Evolutionary conservation across 1,140 invertebrate species (phyloP).

Genomic region (Drosophila lowei): DNA sequence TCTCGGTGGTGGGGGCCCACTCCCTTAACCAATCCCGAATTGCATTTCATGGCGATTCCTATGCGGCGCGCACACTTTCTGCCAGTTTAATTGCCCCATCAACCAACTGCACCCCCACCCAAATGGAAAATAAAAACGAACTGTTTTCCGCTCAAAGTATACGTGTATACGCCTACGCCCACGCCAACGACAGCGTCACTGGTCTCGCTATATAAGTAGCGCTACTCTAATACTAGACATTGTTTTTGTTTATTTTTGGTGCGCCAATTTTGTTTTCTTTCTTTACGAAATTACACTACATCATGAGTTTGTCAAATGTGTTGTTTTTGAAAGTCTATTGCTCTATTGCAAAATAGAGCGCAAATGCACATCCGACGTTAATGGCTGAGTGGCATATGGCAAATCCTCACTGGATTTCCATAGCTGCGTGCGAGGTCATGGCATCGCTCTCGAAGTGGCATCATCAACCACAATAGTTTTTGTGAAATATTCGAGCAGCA

Average conservation of each 20-base stretch:
- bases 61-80: constrained; percentile 41
- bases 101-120: constrained; percentile 36
- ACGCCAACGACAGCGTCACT: background rate
- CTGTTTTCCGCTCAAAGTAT: constrained; percentile 40
- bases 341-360: constrained; percentile 8
- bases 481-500: constrained; percentile 11
- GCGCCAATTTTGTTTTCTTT: constrained; percentile 66
- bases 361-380: background rate
- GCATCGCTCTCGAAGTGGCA: constrained; percentile 50
- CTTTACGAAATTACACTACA: constrained; percentile 68
- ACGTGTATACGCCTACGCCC: background rate
- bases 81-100: constrained; percentile 53
- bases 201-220: constrained; percentile 45
- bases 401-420: constrained; percentile 42
- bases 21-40: constrained; percentile 19
- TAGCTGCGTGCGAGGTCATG: constrained; percentile 60
- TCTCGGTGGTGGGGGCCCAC: background rate
- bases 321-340: constrained; percentile 15
- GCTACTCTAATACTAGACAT: constrained; percentile 50
- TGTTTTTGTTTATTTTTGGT: constrained; percentile 71
- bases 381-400: constrained; percentile 48
- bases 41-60: constrained; percentile 40
- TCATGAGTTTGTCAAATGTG: constrained; percentile 75
- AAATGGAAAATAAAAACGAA: constrained; percentile 39
- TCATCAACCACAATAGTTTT: constrained; percentile 42